A percentile compares a stretch with the other conserved stretches of the same genome.
Conservation (phyloP, 92 coral and sea anemone species). For the Phymanthus crucifer region DNA sequence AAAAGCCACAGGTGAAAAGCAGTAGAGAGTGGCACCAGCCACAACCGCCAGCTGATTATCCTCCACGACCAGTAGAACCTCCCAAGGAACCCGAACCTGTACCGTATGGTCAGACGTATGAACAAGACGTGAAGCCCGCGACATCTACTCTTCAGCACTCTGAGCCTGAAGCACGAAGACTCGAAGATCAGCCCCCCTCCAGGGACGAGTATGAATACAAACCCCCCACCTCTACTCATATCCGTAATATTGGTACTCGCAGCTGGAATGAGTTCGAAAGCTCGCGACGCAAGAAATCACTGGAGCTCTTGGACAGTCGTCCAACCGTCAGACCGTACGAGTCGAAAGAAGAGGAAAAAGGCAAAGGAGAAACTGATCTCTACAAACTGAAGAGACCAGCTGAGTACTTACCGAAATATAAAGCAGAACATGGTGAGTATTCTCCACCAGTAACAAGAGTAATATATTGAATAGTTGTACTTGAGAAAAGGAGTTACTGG, state of each 20-base stretch:
- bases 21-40: constrained; percentile 24
- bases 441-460: too few species aligned
- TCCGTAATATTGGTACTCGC: constrained; percentile 26
- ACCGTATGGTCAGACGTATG: background rate
- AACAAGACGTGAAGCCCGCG: constrained; percentile 9
- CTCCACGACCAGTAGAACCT: background rate
- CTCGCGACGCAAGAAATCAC: constrained; percentile 36
- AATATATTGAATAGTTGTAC: background rate
- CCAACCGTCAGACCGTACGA: constrained; percentile 25
- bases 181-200: background rate
- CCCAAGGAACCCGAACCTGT: background rate
- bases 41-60: constrained; percentile 4
- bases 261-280: constrained; percentile 52
- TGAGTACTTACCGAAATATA: constrained; percentile 33
- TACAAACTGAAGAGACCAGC: constrained; percentile 38
- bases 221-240: constrained; percentile 11
- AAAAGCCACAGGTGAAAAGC: constrained; percentile 26
- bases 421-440: constrained; percentile 10
- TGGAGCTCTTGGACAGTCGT: constrained; percentile 35
- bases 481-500: background rate
- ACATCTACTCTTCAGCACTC: constrained; percentile 24
- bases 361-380: constrained; percentile 19
- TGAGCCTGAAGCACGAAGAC: constrained; percentile 4
- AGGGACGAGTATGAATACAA: background rate
- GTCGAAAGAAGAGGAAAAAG: background rate